Evolutionary conservation across 2,113 vertebrate species (phyloP), one percentile per base, ranked within the genome.

Genomic region (Pholis gunnellus): DNA sequence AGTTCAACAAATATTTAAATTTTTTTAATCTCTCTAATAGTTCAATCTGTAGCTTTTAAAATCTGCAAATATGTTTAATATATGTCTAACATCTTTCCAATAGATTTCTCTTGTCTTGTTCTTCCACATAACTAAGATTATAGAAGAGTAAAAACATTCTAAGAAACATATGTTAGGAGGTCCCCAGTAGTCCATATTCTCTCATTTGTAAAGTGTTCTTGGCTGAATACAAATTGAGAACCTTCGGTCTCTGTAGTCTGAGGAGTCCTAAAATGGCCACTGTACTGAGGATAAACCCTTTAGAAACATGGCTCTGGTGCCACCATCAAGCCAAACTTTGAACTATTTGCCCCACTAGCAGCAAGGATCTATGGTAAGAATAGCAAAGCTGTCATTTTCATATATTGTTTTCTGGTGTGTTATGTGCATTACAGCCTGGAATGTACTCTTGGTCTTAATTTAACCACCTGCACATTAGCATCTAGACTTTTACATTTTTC

Each of bases 241-340:
- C 17, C 13, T 48, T 48, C 5, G 17, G 46, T 48, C 17, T 48
- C 18, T 48, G 20, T 48, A 63, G 17, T 61, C 36, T 25, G 50
- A 31, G 44, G 31, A 44, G 4, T 67, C 13, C 25, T 29, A 46
- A 27, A 46, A 15, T 11, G 11, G 11, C 10, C 7, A 6, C 29
- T 6, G 3, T 15, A 14, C 46, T 50, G 18, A 63, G 60, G 67
- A 69, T 14, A 22, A 69, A 52, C 27, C 29, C 29, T 71, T n/a
- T 17, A 31, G 9, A 54, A 36, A 17, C 50, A 56, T 18, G 22
- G 6, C 11, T 71, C 7, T 56, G 31, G 31, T 54, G 48, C 61
- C 68, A 71, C 48, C 20, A 52, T 71, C 46, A 34, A 48, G 48
- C 20, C 48, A 70, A 52, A 52, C 67, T 46, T 29, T 27, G 11